Percentiles rank a stretch among this genome's conserved stretches.
Evolutionary conservation across 2,797 vertebrate species (phyloP).

Genomic region (Synaphobranchus kaupii): DNA sequence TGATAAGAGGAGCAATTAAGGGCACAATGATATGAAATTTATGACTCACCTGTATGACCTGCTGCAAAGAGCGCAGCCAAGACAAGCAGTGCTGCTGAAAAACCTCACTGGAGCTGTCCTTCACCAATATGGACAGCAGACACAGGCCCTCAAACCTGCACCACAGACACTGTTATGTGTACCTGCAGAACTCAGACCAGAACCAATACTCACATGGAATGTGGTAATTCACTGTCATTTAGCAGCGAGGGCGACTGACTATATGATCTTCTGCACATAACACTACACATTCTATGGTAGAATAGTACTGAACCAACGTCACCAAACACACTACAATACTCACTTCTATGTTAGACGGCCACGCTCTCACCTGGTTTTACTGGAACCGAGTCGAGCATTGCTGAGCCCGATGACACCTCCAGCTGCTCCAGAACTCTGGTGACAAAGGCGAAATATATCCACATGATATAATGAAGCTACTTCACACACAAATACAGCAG

Average conservation of each 20-base stretch:
- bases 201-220: neutral
- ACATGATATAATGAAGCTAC: neutral
- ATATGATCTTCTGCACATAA: neutral
- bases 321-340: neutral
- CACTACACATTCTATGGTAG: neutral
- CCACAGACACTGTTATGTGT: slow-evolving; percentile 25
- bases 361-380: slow-evolving; percentile 82
- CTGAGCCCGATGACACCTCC: slow-evolving; percentile 79
- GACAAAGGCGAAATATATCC: neutral
- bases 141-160: slow-evolving; percentile 86
- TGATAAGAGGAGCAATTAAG: slow-evolving; percentile 34
- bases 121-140: slow-evolving; percentile 84
- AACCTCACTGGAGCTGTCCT: slow-evolving; percentile 83
- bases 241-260: no score
- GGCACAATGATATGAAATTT: neutral
- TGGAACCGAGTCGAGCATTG: slow-evolving; percentile 76
- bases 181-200: neutral
- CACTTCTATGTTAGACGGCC: neutral
- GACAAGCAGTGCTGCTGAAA: slow-evolving; percentile 86
- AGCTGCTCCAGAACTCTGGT: slow-evolving; percentile 70
- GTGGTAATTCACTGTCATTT: neutral
- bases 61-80: slow-evolving; percentile 87
- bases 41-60: slow-evolving; percentile 83
- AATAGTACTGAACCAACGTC: neutral
- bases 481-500: neutral